phyloP scores from a whole-genome alignment of 2,888 invertebrate species.

The Arrhopalites spinosus region DNA sequence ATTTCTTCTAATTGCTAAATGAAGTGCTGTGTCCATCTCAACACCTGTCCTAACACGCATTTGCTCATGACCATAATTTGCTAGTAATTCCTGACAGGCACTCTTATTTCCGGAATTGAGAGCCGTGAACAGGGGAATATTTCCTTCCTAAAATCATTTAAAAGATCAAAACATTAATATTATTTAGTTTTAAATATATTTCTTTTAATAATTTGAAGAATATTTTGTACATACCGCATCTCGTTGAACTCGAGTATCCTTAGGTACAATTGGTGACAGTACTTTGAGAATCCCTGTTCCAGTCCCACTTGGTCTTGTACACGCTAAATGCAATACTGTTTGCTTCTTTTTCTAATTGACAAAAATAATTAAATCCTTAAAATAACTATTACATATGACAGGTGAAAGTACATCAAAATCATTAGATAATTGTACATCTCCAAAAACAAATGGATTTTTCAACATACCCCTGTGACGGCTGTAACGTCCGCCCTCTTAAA shows the following conservation, averaged over 20 bases:
- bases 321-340: slow-evolving; percentile 93
- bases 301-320: slow-evolving; percentile 88
- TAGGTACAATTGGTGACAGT: slow-evolving; percentile 83
- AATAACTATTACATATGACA: not conserved
- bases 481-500: slow-evolving; percentile 89
- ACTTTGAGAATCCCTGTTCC: slow-evolving; percentile 89
- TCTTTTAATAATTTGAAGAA: not conserved
- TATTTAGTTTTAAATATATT: not conserved
- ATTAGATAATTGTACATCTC: not conserved
- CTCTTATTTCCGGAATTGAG: slow-evolving; percentile 94
- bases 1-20: slow-evolving; percentile 88
- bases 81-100: slow-evolving; percentile 90
- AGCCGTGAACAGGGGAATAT: slow-evolving; percentile 89
- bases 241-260: slow-evolving; percentile 82
- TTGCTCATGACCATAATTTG: slow-evolving; percentile 85
- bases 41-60: slow-evolving; percentile 61
- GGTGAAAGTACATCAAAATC: not conserved
- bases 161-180: not conserved
- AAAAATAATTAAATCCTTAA: not conserved
- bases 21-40: slow-evolving; percentile 91
- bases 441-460: not conserved
- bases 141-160: slow-evolving; percentile 58
- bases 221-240: slow-evolving; percentile 76
- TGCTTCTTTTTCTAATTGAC: slow-evolving; percentile 81
- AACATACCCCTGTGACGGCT: slow-evolving; percentile 88